phyloP scores from a whole-genome alignment of 2,888 invertebrate species.

The Synanthedon andrenaeformis region DNA sequence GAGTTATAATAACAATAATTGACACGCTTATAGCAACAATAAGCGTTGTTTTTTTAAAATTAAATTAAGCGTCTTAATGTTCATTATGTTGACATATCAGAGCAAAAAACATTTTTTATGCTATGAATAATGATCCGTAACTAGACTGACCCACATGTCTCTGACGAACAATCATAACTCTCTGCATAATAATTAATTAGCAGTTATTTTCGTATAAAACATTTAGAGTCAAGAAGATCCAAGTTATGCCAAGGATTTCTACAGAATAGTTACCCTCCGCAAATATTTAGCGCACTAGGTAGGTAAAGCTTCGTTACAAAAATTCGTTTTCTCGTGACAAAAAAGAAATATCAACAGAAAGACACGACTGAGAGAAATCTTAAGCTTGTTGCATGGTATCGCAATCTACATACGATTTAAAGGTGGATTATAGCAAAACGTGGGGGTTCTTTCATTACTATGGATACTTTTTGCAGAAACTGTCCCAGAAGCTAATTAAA shows the following conservation, averaged over 20 bases:
- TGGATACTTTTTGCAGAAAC: too few relatives aligned
- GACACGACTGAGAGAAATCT: constrained; percentile 14
- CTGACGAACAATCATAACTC: constrained; percentile 33
- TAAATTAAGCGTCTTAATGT: constrained; percentile 13
- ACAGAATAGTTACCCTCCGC: not conserved
- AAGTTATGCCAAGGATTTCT: not conserved
- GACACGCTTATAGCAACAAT: not conserved
- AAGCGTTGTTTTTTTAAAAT: not conserved
- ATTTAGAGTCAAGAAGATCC: not conserved
- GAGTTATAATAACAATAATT: not conserved
- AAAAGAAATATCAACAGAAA: constrained; percentile 15
- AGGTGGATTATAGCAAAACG: constrained; percentile 11
- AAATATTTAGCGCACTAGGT: not conserved
- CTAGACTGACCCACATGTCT: constrained; percentile 36
- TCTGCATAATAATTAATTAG: constrained; percentile 56
- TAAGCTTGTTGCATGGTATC: constrained; percentile 14
- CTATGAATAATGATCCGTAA: constrained; percentile 13
- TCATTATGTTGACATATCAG: constrained; percentile 38
- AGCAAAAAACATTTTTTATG: constrained; percentile 38
- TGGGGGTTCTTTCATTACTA: constrained; percentile 9
- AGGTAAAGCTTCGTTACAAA: constrained; percentile 2
- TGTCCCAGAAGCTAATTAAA: too few relatives aligned
- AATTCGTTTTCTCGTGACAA: constrained; percentile 22
- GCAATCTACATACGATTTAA: constrained; percentile 17
- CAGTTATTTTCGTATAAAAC: constrained; percentile 26